A percentile compares a stretch with the other conserved stretches of the same genome.
Evolutionary conservation across 2,797 vertebrate species (phyloP).

Genomic region (Melanogrammus aeglefinus): DNA sequence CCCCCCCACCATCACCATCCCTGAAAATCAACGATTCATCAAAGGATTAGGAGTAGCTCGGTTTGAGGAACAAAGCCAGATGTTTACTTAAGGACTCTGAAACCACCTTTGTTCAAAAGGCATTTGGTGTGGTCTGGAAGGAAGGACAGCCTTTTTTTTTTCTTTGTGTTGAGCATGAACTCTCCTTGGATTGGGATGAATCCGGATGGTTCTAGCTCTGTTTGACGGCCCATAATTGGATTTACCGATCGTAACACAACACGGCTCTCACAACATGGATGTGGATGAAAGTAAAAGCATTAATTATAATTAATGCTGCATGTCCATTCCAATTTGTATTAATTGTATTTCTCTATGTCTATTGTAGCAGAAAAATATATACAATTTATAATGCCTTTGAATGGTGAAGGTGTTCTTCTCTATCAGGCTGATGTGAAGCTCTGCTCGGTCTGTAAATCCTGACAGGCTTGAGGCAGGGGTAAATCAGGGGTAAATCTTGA

Average conservation of each 20-base stretch:
- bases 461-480: not conserved
- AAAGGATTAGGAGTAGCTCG: not conserved
- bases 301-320: not conserved
- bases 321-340: not conserved
- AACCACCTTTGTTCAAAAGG: not conserved
- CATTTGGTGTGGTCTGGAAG: not conserved
- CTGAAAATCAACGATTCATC: not conserved
- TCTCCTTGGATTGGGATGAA: not conserved
- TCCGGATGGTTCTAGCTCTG: not conserved
- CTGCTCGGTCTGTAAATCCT: not conserved
- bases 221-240: not conserved
- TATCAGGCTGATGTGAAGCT: not conserved
- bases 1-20: not conserved
- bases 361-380: not conserved
- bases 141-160: not conserved
- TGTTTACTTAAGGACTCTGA: not conserved
- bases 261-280: not conserved
- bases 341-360: not conserved
- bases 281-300: constrained; percentile 5
- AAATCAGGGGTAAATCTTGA: not conserved
- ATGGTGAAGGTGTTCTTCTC: not conserved
- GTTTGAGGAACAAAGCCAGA: not conserved
- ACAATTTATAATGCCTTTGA: not conserved
- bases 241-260: not conserved
- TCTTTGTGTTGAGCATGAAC: not conserved